Percentiles rank a stretch among this genome's conserved stretches.
Evolutionary conservation across 2,113 vertebrate genomes (phyloP).

Genomic region (Scolopax mira): DNA sequence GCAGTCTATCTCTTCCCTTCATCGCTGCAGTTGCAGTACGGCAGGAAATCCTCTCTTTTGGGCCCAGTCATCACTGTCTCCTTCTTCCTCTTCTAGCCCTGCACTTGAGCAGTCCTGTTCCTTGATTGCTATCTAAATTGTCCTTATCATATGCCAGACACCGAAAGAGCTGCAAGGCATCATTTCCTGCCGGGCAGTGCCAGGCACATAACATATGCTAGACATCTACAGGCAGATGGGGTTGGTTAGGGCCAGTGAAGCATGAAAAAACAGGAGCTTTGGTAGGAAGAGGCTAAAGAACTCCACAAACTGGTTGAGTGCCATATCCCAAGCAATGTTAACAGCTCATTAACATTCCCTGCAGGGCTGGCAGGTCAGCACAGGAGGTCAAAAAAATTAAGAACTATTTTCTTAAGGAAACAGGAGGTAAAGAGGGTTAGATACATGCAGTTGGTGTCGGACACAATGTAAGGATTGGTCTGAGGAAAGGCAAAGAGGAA

Average conservation of each 20-base stretch:
- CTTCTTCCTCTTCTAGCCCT: slow-evolving; percentile 19
- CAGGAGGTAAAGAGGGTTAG: slow-evolving; percentile 24
- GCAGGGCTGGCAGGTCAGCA: slow-evolving; percentile 32
- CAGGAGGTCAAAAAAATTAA: slow-evolving; percentile 57
- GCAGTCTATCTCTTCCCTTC: background rate
- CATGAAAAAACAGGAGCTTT: slow-evolving; percentile 15
- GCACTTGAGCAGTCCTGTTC: slow-evolving; percentile 20
- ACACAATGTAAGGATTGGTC: background rate
- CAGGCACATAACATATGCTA: slow-evolving; percentile 67
- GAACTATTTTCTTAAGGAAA: slow-evolving; percentile 54
- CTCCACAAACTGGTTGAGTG: slow-evolving; percentile 14
- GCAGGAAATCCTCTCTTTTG: slow-evolving; percentile 47
- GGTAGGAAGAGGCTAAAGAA: slow-evolving; percentile 48
- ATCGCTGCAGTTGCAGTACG: background rate
- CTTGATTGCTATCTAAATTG: slow-evolving; percentile 53
- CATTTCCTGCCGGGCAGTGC: slow-evolving; percentile 58
- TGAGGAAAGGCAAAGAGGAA: slow-evolving; percentile 55
- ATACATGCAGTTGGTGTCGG: background rate
- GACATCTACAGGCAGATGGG: slow-evolving; percentile 65
- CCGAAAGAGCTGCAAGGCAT: slow-evolving; percentile 32
- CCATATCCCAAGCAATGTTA: slow-evolving; percentile 34
- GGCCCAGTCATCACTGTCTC: background rate
- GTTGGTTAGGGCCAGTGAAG: slow-evolving; percentile 37
- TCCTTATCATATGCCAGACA: slow-evolving; percentile 56
- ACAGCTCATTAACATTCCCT: slow-evolving; percentile 63